Conservation (phyloP, 2,113 vertebrate genomes). For the Lichenostomus cassidix region DNA sequence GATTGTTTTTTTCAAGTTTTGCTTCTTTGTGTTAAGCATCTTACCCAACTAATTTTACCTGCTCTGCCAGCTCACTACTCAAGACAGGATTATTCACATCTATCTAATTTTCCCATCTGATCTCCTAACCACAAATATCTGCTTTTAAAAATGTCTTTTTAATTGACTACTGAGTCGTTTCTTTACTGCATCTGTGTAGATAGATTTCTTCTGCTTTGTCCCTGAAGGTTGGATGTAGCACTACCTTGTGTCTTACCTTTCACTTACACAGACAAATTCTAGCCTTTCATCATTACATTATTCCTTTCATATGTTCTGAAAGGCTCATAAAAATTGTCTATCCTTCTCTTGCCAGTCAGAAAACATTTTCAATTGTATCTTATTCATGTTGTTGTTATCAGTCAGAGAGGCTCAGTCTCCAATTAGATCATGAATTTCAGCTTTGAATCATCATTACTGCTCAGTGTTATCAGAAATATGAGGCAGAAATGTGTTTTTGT, state of each 20-base stretch:
- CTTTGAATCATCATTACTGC: neutral
- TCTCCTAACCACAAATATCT: neutral
- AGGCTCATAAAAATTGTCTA: neutral
- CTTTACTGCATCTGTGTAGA: neutral
- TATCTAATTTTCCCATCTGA: neutral
- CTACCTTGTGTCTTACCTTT: neutral
- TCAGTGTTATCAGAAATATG: neutral
- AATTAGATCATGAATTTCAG: neutral
- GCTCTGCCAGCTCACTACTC: neutral
- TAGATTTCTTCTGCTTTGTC: neutral
- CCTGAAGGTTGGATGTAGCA: neutral
- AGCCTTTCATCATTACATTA: neutral
- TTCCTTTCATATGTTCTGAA: neutral
- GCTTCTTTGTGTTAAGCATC: neutral
- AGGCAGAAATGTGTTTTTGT: neutral
- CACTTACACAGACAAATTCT: neutral
- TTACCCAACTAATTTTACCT: neutral
- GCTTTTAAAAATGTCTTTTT: neutral
- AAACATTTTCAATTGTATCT: neutral
- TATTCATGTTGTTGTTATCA: neutral
- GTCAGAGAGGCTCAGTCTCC: neutral
- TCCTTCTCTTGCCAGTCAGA: neutral
- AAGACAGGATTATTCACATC: neutral
- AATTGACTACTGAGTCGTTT: neutral
- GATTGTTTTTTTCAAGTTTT: neutral